Base-by-base conservation (phyloP, 2,888 invertebrate species). In the Chrysodeixis includens region DNA sequence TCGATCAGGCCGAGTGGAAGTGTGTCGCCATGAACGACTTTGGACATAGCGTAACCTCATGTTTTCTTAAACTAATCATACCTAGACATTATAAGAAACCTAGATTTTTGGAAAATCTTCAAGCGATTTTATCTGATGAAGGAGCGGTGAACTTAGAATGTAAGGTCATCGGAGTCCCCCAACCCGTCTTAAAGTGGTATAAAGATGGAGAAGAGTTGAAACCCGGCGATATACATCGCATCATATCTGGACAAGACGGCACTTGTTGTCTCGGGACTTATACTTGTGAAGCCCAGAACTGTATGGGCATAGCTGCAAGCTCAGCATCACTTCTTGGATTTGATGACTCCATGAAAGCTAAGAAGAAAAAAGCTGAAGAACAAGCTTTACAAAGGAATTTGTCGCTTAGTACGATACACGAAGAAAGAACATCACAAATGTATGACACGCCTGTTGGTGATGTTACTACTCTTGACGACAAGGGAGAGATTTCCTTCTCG, bases 1-100 rank as follows among this genome's bases (percentile, higher is more conserved):
- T 97, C 66, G 98, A 98, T 87, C 98, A 98, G 92, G 98, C 98
- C 0, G 98, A 98, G 86, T 98, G 98, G 98, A 98, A 98, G 88
- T 98, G 98, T 87, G 97, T 98, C 3, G 98, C 98, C 8, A 96
- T 97, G 66, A 98, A 98, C 87, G 98, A 98, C 83, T 98, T 97
- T 84, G 98, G 98, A 0, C 98, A 98, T 83, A 98, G 98, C 79
- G 96, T 98, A 7, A 98, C 98, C 0, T 98, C 98, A 0, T 98
- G 98, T 89, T 98, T 98, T 83, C 95, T 98, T 0, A 97, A 97
- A 93, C 92, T 98, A 53, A 96, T 96, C 79, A 98, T 98, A 88
- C 98, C 98, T 1, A 96, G 97, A 82, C 98, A 98, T 92, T 98
- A 97, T 87, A 98, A 98, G 88, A 98, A 98, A 80, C 98, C 98